Evolutionary conservation across 23 tunicate genomes (phyloP).

Genomic region (Trididemnum miniatum): DNA sequence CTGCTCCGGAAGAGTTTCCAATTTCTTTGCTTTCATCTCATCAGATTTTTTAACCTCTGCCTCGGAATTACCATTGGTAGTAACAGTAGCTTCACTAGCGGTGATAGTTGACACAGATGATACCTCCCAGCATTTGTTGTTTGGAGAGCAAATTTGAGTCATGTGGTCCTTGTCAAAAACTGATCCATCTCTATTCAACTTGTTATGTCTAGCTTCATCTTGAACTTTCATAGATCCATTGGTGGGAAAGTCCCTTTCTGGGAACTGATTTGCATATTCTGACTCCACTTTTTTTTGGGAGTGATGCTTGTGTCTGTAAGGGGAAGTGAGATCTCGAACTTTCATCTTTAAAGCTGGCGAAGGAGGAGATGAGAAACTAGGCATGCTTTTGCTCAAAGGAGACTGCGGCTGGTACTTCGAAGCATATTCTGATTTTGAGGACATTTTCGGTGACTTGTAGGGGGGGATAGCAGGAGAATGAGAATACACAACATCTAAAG

Average conservation of each 20-base stretch:
- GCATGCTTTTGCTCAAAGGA: conserved; percentile 35
- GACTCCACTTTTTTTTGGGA: conserved; percentile 44
- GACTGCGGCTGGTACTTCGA: conserved; percentile 46
- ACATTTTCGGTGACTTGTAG: conserved; percentile 56
- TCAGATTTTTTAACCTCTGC: background rate
- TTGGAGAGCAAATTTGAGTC: conserved; percentile 67
- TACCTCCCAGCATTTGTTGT: conserved; percentile 78
- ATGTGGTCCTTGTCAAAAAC: conserved; percentile 75
- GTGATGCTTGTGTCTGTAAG: background rate
- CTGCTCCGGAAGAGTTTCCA: background rate
- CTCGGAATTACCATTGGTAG: background rate
- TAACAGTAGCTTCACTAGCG: background rate
- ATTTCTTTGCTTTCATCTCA: background rate
- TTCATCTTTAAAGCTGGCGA: conserved; percentile 81
- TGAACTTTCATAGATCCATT: background rate
- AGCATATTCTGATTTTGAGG: conserved; percentile 51
- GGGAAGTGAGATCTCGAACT: conserved; percentile 62
- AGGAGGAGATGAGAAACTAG: conserved; percentile 52
- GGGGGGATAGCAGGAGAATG: conserved; percentile 92
- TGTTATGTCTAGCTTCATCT: conserved; percentile 71
- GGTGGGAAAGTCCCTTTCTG: conserved; percentile 22
- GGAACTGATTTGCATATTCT: conserved; percentile 46
- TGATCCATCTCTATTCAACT: conserved; percentile 63
- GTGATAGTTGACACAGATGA: conserved; percentile 38
- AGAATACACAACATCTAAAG: conserved; percentile 83